phyloP scores from a whole-genome alignment of 2,888 invertebrate genomes.

The Nesidiocoris tenuis region DNA sequence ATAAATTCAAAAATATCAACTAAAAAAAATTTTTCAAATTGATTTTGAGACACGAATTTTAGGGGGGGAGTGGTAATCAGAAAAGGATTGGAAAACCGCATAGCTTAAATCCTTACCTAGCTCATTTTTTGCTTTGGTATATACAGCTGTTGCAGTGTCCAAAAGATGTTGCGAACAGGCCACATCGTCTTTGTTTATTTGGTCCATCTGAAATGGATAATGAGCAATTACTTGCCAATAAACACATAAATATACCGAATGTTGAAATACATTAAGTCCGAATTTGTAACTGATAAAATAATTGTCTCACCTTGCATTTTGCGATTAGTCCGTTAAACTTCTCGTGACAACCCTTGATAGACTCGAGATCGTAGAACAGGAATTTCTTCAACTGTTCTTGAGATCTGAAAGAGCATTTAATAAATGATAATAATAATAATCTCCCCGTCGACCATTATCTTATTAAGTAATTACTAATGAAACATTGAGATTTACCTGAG shows the following conservation, averaged over 20 bases:
- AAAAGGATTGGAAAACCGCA: too few relatives aligned
- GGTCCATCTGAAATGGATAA: slow-evolving; percentile 15
- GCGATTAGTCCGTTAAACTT: slow-evolving; percentile 53
- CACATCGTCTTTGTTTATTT: slow-evolving; percentile 17
- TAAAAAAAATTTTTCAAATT: too few relatives aligned
- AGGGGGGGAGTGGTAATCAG: too few relatives aligned
- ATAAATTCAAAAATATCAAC: too few relatives aligned
- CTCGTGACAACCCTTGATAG: slow-evolving; percentile 20
- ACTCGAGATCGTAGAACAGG: slow-evolving; percentile 51
- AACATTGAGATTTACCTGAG: slow-evolving; percentile 46
- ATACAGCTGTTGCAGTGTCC: neutral
- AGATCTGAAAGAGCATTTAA: slow-evolving; percentile 49
- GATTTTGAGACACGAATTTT: too few relatives aligned
- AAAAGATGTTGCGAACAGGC: slow-evolving; percentile 10
- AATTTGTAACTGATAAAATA: too few relatives aligned
- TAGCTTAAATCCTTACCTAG: slow-evolving; percentile 16
- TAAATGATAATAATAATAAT: too few relatives aligned
- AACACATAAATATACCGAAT: too few relatives aligned
- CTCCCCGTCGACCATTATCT: too few relatives aligned
- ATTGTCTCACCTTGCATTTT: slow-evolving; percentile 52
- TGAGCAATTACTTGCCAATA: too few relatives aligned
- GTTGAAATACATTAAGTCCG: too few relatives aligned
- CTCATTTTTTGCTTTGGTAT: slow-evolving; percentile 25
- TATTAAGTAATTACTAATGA: too few relatives aligned
- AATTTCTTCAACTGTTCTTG: slow-evolving; percentile 53